Evolutionary conservation across 2,888 invertebrate species (phyloP).

Genomic region (Azorinus chamasolen): DNA sequence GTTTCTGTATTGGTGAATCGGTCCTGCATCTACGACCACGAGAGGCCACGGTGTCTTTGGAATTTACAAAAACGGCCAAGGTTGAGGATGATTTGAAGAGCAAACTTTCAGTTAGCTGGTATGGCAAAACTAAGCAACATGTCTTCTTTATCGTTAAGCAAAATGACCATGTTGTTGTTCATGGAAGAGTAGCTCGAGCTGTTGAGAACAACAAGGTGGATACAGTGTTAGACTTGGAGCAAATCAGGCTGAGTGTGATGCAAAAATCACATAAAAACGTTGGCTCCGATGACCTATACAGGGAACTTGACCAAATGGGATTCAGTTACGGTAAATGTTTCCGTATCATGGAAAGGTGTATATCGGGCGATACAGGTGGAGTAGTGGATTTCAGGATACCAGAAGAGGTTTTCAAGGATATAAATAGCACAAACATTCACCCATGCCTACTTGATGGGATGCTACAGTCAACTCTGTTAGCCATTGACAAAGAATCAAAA

Average conservation of each 20-base stretch:
- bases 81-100: neutral
- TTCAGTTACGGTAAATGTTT: slow-evolving; percentile 13
- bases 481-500: too few relatives aligned
- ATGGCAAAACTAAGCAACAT: neutral
- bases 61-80: slow-evolving; percentile 10
- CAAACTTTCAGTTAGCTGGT: neutral
- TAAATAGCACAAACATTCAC: neutral
- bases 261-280: neutral
- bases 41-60: neutral
- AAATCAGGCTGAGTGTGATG: neutral
- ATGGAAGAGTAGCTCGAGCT: neutral
- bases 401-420: neutral
- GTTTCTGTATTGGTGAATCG: slow-evolving; percentile 3
- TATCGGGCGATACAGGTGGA: neutral
- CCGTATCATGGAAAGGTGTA: slow-evolving; percentile 1
- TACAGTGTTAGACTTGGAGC: too few relatives aligned
- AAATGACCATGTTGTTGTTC: neutral
- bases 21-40: neutral
- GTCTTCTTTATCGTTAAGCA: neutral
- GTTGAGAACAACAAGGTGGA: too few relatives aligned
- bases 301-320: neutral
- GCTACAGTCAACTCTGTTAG: neutral
- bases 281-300: neutral
- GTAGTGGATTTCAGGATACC: neutral
- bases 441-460: slow-evolving; percentile 5